Percentiles rank a stretch among this genome's conserved stretches.
These are phyloP conservation scores for Parauchenoglanis ngamensis DNA, from an alignment of 2,797 vertebrate species.

Conservation along the genomic window DNA sequence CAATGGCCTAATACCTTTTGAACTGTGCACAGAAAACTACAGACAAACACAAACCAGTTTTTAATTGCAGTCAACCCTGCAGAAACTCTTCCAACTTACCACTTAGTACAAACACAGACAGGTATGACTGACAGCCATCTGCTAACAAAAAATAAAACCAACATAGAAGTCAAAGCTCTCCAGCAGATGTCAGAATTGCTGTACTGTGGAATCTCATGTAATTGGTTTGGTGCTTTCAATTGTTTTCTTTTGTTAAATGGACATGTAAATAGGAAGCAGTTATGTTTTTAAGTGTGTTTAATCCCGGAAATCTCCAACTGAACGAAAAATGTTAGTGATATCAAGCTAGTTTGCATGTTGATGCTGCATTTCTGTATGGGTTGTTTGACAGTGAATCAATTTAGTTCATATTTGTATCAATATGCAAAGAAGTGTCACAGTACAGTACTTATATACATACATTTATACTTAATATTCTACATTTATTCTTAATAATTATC, in stretches of 20 bases:
- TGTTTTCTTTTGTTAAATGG: background rate
- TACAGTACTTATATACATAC: background rate
- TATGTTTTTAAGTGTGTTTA: background rate
- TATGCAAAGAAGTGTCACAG: background rate
- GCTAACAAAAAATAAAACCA: background rate
- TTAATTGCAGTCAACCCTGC: background rate
- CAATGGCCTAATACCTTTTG: background rate
- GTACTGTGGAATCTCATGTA: too few species aligned
- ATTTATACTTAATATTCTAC: background rate
- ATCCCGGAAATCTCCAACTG: background rate
- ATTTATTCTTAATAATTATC: background rate
- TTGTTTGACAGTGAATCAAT: background rate
- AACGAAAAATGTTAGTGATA: background rate
- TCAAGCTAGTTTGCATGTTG: background rate
- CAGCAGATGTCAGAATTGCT: constrained; percentile 46
- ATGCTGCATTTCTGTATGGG: too few species aligned
- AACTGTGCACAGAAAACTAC: constrained; percentile 9
- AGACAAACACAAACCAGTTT: constrained; percentile 36
- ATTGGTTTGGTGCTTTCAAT: too few species aligned
- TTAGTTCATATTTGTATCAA: background rate
- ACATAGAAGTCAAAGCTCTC: background rate
- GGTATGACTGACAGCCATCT: background rate
- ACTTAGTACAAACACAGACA: constrained; percentile 18
- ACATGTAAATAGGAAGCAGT: background rate
- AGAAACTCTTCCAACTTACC: background rate